Evolutionary conservation across 2,113 vertebrate genomes (phyloP).

Genomic region (Cygnus atratus): DNA sequence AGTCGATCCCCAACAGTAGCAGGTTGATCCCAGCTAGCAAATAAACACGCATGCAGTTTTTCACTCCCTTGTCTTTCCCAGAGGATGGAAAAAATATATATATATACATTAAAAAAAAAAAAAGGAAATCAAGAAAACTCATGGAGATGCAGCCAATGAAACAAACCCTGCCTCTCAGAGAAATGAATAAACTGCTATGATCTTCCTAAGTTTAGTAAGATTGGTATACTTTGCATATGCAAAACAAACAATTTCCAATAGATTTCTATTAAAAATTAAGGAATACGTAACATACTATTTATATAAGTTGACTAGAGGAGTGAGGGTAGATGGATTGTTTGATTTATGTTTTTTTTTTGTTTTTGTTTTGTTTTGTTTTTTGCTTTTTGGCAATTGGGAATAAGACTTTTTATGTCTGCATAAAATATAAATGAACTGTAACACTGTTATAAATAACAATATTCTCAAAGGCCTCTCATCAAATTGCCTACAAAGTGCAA

Average conservation of each 20-base stretch:
- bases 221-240: neutral
- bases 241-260: neutral
- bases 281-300: neutral
- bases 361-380: neutral
- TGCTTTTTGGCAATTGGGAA: conserved; percentile 12
- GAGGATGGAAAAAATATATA: neutral
- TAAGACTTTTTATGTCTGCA: conserved; percentile 33
- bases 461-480: conserved; percentile 57
- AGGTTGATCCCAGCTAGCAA: neutral
- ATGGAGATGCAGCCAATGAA: neutral
- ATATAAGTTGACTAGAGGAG: neutral
- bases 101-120: neutral
- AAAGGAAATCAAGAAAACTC: neutral
- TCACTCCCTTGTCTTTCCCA: neutral
- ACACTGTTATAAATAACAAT: conserved; percentile 56
- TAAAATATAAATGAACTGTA: conserved; percentile 66
- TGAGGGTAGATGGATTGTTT: neutral
- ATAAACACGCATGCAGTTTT: neutral
- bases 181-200: neutral
- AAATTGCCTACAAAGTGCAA: conserved; percentile 65
- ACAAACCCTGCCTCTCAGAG: neutral
- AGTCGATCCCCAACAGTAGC: neutral
- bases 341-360: neutral
- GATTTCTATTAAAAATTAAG: conserved; percentile 6
- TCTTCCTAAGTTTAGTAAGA: neutral